Conservation (phyloP, 2,797 vertebrate species). For the Poliocrania exsul region DNA sequence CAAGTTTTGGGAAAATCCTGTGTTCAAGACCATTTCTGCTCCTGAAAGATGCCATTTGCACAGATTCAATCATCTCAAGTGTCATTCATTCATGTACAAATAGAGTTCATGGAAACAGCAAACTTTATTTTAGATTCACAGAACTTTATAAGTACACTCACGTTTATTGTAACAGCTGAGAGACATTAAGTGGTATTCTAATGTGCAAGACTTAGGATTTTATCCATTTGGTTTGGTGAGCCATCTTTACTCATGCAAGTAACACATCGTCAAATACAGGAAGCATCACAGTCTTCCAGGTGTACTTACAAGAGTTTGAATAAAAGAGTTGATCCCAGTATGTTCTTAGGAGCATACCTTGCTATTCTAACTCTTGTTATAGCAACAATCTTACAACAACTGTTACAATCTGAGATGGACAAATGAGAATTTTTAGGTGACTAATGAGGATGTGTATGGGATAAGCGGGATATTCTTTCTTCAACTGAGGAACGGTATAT, state of each 20-base stretch:
- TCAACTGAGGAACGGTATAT: background rate
- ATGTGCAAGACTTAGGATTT: background rate
- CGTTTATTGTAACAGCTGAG: background rate
- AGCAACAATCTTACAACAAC: background rate
- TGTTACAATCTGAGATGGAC: background rate
- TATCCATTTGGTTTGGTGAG: background rate
- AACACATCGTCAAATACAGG: background rate
- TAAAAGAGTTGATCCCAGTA: background rate
- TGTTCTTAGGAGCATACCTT: background rate
- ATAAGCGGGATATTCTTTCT: background rate
- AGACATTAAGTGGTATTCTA: background rate
- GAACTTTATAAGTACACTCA: background rate
- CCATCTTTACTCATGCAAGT: background rate
- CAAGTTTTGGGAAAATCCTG: background rate
- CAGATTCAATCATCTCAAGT: background rate
- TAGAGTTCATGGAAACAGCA: background rate
- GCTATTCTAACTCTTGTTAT: background rate
- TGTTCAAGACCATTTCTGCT: background rate
- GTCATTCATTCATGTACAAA: background rate
- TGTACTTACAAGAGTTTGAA: background rate
- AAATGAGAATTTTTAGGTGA: background rate
- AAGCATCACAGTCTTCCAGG: background rate
- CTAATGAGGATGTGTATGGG: background rate
- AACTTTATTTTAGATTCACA: slow-evolving; percentile 7
- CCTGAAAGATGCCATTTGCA: background rate